Percentiles rank a stretch among this genome's conserved stretches.
Conservation (phyloP, 2,113 vertebrate species). For the Castor canadensis region DNA sequence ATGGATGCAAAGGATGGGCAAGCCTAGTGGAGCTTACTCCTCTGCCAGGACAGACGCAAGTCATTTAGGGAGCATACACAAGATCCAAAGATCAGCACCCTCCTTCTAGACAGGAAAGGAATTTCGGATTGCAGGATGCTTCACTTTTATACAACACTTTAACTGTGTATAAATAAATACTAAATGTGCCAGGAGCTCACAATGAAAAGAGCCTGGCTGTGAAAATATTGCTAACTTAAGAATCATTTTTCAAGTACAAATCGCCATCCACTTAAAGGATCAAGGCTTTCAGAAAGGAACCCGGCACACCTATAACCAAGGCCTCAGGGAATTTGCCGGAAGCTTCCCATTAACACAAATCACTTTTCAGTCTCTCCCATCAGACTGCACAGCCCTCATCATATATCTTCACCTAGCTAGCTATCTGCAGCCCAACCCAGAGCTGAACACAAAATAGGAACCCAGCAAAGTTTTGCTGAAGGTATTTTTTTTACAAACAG, state of each 20-base stretch:
- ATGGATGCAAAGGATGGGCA: neutral
- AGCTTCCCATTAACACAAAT: neutral
- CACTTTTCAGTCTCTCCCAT: neutral
- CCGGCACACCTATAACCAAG: neutral
- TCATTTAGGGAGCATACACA: neutral
- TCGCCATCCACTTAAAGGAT: conserved; percentile 11
- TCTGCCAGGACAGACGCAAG: neutral
- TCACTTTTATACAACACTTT: conserved; percentile 2
- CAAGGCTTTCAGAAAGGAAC: neutral
- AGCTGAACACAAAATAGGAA: neutral
- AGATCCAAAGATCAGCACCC: neutral
- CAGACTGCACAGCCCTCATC: neutral
- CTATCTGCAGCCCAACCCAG: neutral
- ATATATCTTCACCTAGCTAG: neutral
- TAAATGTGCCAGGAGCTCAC: neutral
- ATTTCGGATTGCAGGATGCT: neutral
- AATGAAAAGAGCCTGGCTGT: neutral
- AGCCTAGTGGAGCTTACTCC: neutral
- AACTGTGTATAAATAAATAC: conserved; percentile 25
- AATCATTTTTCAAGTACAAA: conserved; percentile 29
- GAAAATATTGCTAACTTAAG: conserved; percentile 12
- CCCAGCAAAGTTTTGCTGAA: neutral
- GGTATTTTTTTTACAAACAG: neutral
- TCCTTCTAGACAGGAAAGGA: neutral
- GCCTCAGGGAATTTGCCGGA: neutral